Evolutionary conservation across 2,888 invertebrate genomes (phyloP).

Genomic region (Cremastobaeus sp.): DNA sequence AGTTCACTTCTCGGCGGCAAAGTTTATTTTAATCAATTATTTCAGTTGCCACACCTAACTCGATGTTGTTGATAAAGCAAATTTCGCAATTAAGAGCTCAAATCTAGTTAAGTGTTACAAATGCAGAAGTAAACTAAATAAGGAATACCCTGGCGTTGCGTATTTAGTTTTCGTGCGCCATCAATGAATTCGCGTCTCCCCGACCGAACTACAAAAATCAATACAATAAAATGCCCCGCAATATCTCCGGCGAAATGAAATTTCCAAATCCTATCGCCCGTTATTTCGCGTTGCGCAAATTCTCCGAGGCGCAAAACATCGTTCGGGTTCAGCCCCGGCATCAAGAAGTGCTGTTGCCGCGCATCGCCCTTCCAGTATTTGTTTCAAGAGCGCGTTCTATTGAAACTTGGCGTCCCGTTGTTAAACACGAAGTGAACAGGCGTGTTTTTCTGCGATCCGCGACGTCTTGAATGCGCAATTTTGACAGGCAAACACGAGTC

Average conservation of each 20-base stretch:
- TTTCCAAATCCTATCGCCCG: too few species aligned
- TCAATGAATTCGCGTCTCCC: too few species aligned
- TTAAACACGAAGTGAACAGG: not conserved
- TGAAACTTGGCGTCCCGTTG: not conserved
- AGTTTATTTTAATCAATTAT: slow-evolving; percentile 37
- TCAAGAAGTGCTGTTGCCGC: too few species aligned
- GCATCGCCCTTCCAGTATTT: slow-evolving; percentile 12
- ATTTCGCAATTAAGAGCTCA: slow-evolving; percentile 37
- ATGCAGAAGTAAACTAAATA: slow-evolving; percentile 22
- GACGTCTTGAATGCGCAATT: slow-evolving; percentile 39
- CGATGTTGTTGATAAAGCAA: slow-evolving; percentile 38
- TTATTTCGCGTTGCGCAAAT: too few species aligned
- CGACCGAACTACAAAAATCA: too few species aligned
- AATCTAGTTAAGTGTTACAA: slow-evolving; percentile 32
- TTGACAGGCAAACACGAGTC: slow-evolving; percentile 54
- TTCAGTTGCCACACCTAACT: slow-evolving; percentile 29
- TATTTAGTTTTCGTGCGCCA: slow-evolving; percentile 16
- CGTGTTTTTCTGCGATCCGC: slow-evolving; percentile 42
- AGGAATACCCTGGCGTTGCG: slow-evolving; percentile 7
- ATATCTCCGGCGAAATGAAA: too few species aligned
- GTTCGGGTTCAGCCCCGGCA: too few species aligned
- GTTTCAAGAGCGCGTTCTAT: not conserved
- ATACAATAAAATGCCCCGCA: too few species aligned
- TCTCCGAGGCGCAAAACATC: too few species aligned
- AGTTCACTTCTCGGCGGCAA: slow-evolving; percentile 9